Conservation (phyloP, 35 echinoderm and acorn worm species). For the Diadema setosum region DNA sequence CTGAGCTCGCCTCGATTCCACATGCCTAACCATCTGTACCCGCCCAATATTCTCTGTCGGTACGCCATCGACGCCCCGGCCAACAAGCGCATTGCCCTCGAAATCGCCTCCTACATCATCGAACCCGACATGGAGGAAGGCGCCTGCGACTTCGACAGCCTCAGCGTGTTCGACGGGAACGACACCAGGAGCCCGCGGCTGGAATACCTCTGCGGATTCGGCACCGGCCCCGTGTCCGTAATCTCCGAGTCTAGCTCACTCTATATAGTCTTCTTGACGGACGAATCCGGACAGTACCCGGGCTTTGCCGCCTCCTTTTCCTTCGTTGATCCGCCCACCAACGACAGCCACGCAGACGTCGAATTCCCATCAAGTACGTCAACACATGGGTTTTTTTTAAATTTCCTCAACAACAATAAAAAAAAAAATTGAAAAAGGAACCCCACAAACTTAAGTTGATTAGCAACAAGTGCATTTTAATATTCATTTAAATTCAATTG, state of each 20-base stretch:
- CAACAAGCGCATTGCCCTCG: background rate
- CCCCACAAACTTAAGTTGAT: background rate
- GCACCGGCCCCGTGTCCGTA: background rate
- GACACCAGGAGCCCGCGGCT: background rate
- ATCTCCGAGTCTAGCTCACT: background rate
- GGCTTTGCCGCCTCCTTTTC: slow-evolving; percentile 1
- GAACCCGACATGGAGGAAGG: background rate
- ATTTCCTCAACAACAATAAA: background rate
- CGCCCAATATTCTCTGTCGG: background rate
- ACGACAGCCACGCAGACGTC: background rate
- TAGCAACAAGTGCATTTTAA: background rate
- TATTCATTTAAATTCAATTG: background rate
- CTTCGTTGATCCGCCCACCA: background rate
- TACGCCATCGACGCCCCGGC: background rate
- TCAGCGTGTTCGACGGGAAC: background rate
- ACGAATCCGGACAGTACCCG: background rate
- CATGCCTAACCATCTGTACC: background rate
- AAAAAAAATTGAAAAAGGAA: background rate
- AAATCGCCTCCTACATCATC: background rate
- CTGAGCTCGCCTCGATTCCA: background rate
- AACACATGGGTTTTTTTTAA: background rate
- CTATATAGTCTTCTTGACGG: background rate
- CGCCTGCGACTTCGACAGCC: background rate
- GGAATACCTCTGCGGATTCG: background rate
- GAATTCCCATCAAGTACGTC: background rate